Evolutionary conservation across 2,113 vertebrate species (phyloP), one percentile per base, ranked within the genome.

Genomic region (Oryzias javanicus): DNA sequence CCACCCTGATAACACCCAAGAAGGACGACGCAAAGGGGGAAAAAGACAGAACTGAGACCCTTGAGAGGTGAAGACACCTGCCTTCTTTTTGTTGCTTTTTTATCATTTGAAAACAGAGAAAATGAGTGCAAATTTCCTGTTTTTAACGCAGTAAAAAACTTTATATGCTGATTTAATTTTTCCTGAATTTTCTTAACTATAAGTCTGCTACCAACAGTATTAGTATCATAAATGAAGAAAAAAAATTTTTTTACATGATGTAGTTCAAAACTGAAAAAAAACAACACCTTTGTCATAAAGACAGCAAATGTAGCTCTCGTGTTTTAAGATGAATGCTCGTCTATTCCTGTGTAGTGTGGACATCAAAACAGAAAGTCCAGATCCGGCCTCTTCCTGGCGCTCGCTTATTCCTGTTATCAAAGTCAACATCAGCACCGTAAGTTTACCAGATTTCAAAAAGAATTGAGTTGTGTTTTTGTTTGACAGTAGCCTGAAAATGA

Each of bases 391-490:
- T 16, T 98, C 97, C 0, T 99, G 97, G 97, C 93, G 97, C 55
- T 98, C 97, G 5, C 94, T 99, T 81, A 98, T 99, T 79, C 97
- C 97, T 1, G 96, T 99, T 64, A 95, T 99, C 86, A 99, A 98
- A 89, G 93, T 99, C 59, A 98, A 96, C 76, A 95, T 99, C 88
- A 98, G 95, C 91, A 96, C 96, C 2, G 97, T 99, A 86, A 95
- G 96, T 93, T 47, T 18, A 14, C 22, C 29, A 6, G 7, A 20
- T 27, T 49, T 61, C 7, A n/a, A 14, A 12, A 19, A 10, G 6
- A 25, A 40, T 17, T 16, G 5, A 15, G 22, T 17, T 25, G 22
- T 24, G 4, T 53, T 25, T 5, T 27, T 8, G 42, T 0, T 20
- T 25, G 4, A 35, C 35, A 13, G 35, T 10, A 12, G 10, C 35